Evolutionary conservation across 2,113 vertebrate species (phyloP), one percentile per base, ranked within the genome.

Genomic region (Clarias macrocephalus): DNA sequence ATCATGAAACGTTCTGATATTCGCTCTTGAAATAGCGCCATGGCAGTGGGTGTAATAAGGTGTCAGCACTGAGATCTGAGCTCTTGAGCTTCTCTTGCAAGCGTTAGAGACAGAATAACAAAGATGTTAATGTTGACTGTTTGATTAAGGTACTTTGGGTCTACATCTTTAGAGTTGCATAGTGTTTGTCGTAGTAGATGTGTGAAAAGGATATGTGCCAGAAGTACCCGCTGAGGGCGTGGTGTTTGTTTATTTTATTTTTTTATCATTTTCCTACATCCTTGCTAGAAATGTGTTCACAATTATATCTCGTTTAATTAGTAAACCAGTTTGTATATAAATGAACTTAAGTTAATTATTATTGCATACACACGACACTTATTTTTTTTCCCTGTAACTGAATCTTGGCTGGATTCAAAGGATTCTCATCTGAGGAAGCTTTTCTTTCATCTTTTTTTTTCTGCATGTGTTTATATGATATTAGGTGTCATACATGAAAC

Each of bases 101-200:
- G 89, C 87, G 83, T 3, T 80, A 2, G 8, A n/a, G 7, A 57
- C 30, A 73, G 84, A 87, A 87, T 30, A 88, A 87, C 89, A 92
- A 91, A 86, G 88, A 94, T 92, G 93, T 92, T 92, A 91, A 94
- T 95, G 92, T 93, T 94, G 94, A 93, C 93, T 92, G 91, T 89
- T 91, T 93, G 90, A 92, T 92, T 89, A 93, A 86, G 48, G 76
- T 82, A 81, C 33, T 48, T 88, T 90, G 48, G 83, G 68, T 85
- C 57, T 85, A 18, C 13, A 86, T 88, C 89, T 92, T 93, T 92
- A 30, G 89, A 94, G 91, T 91, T 84, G 91, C 89, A 91, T 84
- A 79, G 66, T 86, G 76, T 90, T 81, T 37, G 79, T 85, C 87
- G 25, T n/a, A 59, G 72, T 42, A 16, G 1, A 54, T 65, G 72